Evolutionary conservation across 2,113 vertebrate genomes (phyloP).

Genomic region (Platysternon megacephalum): DNA sequence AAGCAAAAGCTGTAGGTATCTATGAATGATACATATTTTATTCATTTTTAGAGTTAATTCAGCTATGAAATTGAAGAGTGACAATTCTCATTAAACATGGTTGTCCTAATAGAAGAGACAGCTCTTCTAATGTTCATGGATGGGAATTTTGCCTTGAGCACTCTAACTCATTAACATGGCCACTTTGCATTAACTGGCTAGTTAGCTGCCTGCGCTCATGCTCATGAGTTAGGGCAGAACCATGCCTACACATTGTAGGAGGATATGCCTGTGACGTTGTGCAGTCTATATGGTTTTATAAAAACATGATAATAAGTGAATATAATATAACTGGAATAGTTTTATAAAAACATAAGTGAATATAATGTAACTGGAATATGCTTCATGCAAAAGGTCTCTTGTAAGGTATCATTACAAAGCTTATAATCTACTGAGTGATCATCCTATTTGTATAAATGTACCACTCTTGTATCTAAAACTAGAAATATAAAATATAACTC

Average conservation of each 20-base stretch:
- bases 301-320: too few species aligned
- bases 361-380: too few species aligned
- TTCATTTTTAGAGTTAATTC: background rate
- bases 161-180: background rate
- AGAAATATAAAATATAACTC: too few species aligned
- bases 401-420: too few species aligned
- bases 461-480: too few species aligned
- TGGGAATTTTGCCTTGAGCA: background rate
- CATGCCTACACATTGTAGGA: background rate
- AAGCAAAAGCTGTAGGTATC: background rate
- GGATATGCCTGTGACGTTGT: too few species aligned
- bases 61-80: background rate
- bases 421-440: too few species aligned
- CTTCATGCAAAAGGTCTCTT: too few species aligned
- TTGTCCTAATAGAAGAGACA: background rate
- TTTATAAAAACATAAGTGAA: too few species aligned
- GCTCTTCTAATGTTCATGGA: background rate
- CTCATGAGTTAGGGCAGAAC: background rate
- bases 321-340: too few species aligned
- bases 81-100: background rate
- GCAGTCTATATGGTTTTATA: too few species aligned
- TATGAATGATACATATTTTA: background rate
- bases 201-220: background rate
- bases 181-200: background rate
- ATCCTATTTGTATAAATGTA: too few species aligned